Percentiles rank a stretch among this genome's conserved stretches.
These are phyloP conservation scores for Lasioglossum malachurum DNA, from an alignment of 2,888 invertebrate species.

Conservation along the genomic window DNA sequence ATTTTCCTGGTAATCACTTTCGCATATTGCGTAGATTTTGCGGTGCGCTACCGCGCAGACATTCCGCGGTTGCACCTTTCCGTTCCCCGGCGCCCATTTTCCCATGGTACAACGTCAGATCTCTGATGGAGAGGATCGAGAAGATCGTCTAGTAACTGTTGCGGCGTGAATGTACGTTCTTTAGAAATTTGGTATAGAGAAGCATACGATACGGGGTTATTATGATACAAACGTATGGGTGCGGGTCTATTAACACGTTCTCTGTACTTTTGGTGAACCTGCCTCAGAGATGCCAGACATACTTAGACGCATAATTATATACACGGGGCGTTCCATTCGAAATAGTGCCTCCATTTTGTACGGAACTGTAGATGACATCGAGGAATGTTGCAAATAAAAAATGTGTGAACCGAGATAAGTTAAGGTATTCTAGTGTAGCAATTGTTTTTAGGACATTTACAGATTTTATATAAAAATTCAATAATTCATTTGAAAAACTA, in stretches of 20 bases:
- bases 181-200: neutral
- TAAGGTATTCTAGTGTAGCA: too few relatives aligned
- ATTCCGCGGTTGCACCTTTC: neutral
- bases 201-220: neutral
- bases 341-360: neutral
- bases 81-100: neutral
- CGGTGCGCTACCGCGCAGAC: neutral
- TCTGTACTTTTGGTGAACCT: neutral
- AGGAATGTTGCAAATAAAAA: neutral
- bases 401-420: too few relatives aligned
- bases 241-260: neutral
- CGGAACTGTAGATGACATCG: neutral
- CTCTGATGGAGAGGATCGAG: neutral
- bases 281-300: neutral
- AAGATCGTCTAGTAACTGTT: neutral
- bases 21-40: neutral
- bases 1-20: neutral
- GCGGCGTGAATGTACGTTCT: neutral
- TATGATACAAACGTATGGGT: neutral
- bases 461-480: too few relatives aligned
- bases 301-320: neutral
- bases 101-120: neutral
- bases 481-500: neutral
- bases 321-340: neutral
- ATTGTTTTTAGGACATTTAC: neutral